Evolutionary conservation across 2,113 vertebrate species (phyloP).

Genomic region (Macrotis lagotis): DNA sequence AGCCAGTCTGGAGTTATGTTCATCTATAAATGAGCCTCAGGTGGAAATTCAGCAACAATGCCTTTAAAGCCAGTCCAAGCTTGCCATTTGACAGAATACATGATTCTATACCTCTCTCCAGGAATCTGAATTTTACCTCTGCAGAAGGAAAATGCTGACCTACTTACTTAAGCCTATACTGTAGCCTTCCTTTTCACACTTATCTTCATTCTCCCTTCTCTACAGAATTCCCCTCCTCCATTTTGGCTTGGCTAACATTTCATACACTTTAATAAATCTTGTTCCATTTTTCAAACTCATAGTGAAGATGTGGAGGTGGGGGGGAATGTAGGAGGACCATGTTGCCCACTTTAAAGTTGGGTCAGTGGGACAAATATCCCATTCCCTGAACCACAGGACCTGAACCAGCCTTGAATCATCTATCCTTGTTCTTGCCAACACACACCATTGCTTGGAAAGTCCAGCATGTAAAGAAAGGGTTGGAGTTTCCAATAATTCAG

Average conservation of each 20-base stretch:
- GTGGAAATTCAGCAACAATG: not conserved
- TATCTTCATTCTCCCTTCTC: not conserved
- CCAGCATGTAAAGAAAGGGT: not conserved
- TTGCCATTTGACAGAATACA: not conserved
- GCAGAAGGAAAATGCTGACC: not conserved
- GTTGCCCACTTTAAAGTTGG: not conserved
- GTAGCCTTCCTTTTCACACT: not conserved
- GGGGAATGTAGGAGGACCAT: not conserved
- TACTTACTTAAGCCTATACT: not conserved
- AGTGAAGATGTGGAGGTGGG: conserved; percentile 28
- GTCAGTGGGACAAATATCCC: conserved; percentile 8
- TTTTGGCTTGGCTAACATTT: conserved; percentile 13
- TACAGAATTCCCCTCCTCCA: not conserved
- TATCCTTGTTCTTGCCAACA: not conserved
- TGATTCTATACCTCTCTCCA: not conserved
- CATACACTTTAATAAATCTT: conserved; percentile 16
- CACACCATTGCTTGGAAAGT: not conserved
- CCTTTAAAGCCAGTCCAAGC: not conserved
- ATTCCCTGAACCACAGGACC: not conserved
- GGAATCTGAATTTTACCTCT: not conserved
- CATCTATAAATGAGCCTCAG: not conserved
- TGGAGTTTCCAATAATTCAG: accelerated
- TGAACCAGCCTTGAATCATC: not conserved
- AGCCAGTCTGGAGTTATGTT: not conserved
- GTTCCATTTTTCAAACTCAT: conserved; percentile 19